Evolutionary conservation across 2,113 vertebrate genomes (phyloP).

Genomic region (Clarias macrocephalus): DNA sequence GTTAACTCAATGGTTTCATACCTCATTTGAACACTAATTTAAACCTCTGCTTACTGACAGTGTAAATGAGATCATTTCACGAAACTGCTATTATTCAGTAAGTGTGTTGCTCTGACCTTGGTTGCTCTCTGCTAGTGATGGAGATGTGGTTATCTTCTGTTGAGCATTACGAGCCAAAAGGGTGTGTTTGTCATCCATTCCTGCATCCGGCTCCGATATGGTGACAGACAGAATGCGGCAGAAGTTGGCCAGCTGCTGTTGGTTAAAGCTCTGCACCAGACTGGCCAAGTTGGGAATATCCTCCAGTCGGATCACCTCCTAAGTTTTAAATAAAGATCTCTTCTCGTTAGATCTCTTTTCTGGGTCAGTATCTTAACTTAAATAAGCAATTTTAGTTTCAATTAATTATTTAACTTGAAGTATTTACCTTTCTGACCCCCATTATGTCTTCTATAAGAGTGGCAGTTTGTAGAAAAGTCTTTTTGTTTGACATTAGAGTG

Average conservation of each 20-base stretch:
- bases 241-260: conserved; percentile 98
- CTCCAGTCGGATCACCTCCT: conserved; percentile 98
- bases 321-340: background rate
- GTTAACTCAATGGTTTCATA: background rate
- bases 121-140: conserved; percentile 92
- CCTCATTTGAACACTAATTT: background rate
- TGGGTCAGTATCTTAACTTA: background rate
- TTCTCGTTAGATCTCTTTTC: background rate
- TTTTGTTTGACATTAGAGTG: conserved; percentile 89
- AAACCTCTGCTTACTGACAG: background rate
- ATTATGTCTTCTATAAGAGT: conserved; percentile 87
- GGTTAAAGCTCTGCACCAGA: conserved; percentile 96
- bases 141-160: conserved; percentile 86
- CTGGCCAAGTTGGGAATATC: conserved; percentile 90
- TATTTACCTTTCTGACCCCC: conserved; percentile 85
- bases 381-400: background rate
- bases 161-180: conserved; percentile 95
- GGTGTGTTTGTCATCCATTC: conserved; percentile 96
- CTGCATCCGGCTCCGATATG: conserved; percentile 93
- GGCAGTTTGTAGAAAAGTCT: conserved; percentile 86
- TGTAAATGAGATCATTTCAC: background rate
- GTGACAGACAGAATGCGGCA: conserved; percentile 97
- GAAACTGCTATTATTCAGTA: background rate
- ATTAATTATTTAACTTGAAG: no score
- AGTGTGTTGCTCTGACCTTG: conserved; percentile 77